Evolutionary conservation across 2,797 vertebrate genomes (phyloP), one percentile per base, ranked within the genome.

Genomic region (Enteromius argenteus): DNA sequence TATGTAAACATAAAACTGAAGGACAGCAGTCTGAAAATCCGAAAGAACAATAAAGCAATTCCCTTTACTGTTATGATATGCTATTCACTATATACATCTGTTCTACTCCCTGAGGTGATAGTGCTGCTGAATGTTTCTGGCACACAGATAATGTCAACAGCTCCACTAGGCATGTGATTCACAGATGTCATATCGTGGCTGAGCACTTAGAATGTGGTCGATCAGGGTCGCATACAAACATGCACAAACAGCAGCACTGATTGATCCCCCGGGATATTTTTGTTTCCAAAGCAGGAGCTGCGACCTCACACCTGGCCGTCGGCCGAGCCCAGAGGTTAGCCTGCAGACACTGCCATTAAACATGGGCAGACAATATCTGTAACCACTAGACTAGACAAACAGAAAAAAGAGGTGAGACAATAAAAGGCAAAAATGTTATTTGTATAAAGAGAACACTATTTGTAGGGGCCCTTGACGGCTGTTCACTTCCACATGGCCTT

Each of bases 241-340:
- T 67, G 51, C 62, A 64, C 71, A 75, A 15, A 68, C 66, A 46
- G n/a, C 82, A 39, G 46, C 60, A 14, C n/a, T 78, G 79, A 72
- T 51, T 44, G 56, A 64, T 64, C 66, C 51, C 58, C 8, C 19
- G 35, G 88, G 68, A 44, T 58, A 30, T 69, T 76, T 81, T 30
- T 64, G 60, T 75, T 81, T 84, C 84, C 84, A 89, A 86, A 86
- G 80, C 84, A 80, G 23, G 42, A 75, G 35, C 35, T 44, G 37
- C 39, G 10, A 62, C 56, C 75, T 62, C 75, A 62, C 58, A 78
- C 75, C 56, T 78, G 37, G n/a, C 35, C 8, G n/a, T 6, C 9
- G 15, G n/a, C 1, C 8, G n/a, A 77, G 75, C n/a, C 37, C n/a
- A 23, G 37, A 62, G 75, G 56, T 30, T 30, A 30, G 37, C 75